Conservation (phyloP, 2,113 vertebrate genomes). For the Leucoraja erinaceus region DNA sequence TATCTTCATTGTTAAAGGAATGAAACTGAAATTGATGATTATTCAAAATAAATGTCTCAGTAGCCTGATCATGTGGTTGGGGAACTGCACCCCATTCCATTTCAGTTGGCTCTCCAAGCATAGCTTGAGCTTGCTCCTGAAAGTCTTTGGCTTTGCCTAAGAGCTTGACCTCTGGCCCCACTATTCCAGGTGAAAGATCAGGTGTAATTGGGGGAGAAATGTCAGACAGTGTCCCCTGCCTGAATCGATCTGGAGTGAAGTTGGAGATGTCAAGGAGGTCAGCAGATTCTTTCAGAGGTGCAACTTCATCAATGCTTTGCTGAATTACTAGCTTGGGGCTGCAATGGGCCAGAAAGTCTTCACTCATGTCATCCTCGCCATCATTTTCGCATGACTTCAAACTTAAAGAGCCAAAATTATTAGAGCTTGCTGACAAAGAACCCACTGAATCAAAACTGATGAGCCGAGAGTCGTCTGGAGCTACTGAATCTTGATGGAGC, state of each 20-base stretch:
- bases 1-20: slow-evolving; percentile 85
- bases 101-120: slow-evolving; percentile 68
- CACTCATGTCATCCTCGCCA: slow-evolving; percentile 84
- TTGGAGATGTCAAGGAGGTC: slow-evolving; percentile 98
- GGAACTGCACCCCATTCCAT: slow-evolving; percentile 81
- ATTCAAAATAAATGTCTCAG: slow-evolving; percentile 76
- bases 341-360: slow-evolving; percentile 94
- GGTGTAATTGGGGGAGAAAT: slow-evolving; percentile 94
- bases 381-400: slow-evolving; percentile 92
- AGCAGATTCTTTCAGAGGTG: slow-evolving; percentile 87
- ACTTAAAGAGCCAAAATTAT: slow-evolving; percentile 92
- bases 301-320: slow-evolving; percentile 90
- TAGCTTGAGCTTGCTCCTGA: slow-evolving; percentile 69
- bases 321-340: slow-evolving; percentile 97
- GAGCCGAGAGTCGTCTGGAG: slow-evolving; percentile 83
- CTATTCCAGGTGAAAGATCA: slow-evolving; percentile 88
- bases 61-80: slow-evolving; percentile 68
- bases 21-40: slow-evolving; percentile 86
- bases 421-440: slow-evolving; percentile 86
- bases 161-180: slow-evolving; percentile 68
- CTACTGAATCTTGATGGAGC: slow-evolving; percentile 84
- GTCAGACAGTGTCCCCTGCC: slow-evolving; percentile 89
- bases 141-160: slow-evolving; percentile 60
- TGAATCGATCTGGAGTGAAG: slow-evolving; percentile 97
- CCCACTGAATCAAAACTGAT: slow-evolving; percentile 95